phyloP scores from a whole-genome alignment of 2,113 vertebrate genomes.

The cattle (Bos taurus) region DNA sequence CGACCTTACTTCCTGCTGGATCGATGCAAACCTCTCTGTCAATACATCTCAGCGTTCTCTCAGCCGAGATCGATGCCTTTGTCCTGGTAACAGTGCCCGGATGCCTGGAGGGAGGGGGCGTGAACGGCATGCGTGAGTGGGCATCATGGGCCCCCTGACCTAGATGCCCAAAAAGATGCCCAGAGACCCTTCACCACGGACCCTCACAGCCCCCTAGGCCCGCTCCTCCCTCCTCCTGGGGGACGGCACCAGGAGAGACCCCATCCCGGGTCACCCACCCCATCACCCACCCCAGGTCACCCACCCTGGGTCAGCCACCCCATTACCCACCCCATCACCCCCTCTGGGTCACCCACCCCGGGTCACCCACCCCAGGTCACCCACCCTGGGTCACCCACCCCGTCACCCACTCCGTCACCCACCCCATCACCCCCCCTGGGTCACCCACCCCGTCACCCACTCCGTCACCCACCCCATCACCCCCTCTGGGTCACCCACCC shows the following conservation, averaged over 20 bases:
- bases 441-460: too few relatives aligned
- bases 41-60: background rate
- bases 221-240: accelerated
- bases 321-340: too few relatives aligned
- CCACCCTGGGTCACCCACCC: too few relatives aligned
- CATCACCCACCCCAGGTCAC: accelerated
- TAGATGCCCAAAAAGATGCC: background rate
- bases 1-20: background rate
- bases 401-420: background rate
- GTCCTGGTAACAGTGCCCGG: accelerated
- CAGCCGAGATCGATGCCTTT: background rate
- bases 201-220: accelerated
- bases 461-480: too few relatives aligned
- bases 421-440: accelerated
- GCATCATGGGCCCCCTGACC: accelerated
- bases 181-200: accelerated
- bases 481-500: too few relatives aligned
- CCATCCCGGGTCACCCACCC: background rate
- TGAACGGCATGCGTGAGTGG: accelerated
- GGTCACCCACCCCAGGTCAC: too few relatives aligned
- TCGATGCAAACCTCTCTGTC: background rate
- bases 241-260: background rate
- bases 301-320: too few relatives aligned
- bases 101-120: accelerated
- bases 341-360: too few relatives aligned